Evolutionary conservation across 2,797 vertebrate genomes (phyloP), one percentile per base, ranked within the genome.

Genomic region (Prionace glauca): DNA sequence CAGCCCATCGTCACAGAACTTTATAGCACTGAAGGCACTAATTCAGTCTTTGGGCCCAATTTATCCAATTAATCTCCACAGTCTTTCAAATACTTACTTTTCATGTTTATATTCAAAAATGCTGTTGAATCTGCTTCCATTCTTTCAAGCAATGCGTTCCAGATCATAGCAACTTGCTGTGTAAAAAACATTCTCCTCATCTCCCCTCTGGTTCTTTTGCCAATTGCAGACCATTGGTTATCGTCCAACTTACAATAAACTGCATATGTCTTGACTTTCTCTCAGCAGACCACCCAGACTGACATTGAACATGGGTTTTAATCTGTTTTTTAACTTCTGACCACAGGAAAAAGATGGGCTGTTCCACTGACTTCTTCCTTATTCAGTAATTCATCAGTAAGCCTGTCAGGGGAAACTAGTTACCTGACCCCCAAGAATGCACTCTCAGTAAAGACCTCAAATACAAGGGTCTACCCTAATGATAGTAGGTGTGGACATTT

Each of bases 161-260:
- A 92, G 90, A 92, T 92, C 90, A 92, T 92, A 92, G 67, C 90
- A 92, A 92, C 90, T 92, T n/a, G 20, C n/a, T 92, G 65, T 41
- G 90, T 92, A 92, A 92, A 92, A 92, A 69, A 69, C 16, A 91
- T 67, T 69, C 90, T 41, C 90, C 36, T 92, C 90, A 92, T 69
- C 62, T 84, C 79, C 79, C 79, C 36, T 84, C 81, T 67, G n/a
- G 65, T 92, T 92, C 62, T 69, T 92, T 92, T 92, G 90, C 90
- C 90, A 92, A 92, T 92, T 92, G 62, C 65, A 92, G 90, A 69
- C 65, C 62, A 92, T 69, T 92, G 90, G 65, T 92, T 69, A 41
- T 92, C 36, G 62, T 92, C 90, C 90, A 92, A 92, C n/a, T 92
- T 92, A 92, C 90, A 92, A 92, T 92, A 92, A 92, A 92, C 62